These are phyloP conservation scores for Pseudomyrmex cubaensis DNA, from an alignment of 1,140 invertebrate species.

Conservation along the genomic window DNA sequence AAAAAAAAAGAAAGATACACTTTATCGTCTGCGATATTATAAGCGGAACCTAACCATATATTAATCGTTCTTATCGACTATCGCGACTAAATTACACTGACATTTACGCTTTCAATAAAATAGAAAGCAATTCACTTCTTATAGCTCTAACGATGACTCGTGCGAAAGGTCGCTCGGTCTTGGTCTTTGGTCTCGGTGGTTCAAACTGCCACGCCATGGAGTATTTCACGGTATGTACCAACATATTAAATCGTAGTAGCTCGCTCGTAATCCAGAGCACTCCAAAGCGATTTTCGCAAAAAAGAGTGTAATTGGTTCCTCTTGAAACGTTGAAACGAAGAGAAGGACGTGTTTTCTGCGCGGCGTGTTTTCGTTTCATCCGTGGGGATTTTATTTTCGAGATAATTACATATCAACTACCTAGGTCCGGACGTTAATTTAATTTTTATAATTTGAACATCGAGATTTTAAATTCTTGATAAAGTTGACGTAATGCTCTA, in stretches of 20 bases:
- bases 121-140: constrained; percentile 59
- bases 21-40: no score
- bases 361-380: not conserved
- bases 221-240: constrained; percentile 57
- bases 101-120: constrained; percentile 57
- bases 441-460: not conserved
- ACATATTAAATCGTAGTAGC: constrained; percentile 50
- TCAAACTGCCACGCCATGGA: constrained; percentile 51
- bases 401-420: not conserved
- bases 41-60: not conserved
- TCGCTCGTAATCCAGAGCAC: constrained; percentile 2
- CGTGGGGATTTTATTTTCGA: not conserved
- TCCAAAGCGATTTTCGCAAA: not conserved
- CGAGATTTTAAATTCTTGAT: not conserved
- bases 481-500: not conserved
- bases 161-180: constrained; percentile 34
- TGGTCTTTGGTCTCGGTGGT: not conserved
- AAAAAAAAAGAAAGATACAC: no score
- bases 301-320: not conserved
- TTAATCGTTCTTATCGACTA: not conserved
- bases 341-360: no score
- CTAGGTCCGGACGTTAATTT: not conserved
- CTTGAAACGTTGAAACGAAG: not conserved
- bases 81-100: constrained; percentile 36
- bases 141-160: constrained; percentile 17